Evolutionary conservation across 53 echinoderm and acorn worm species (phyloP).

Genomic region (Holothuria leucospilota): DNA sequence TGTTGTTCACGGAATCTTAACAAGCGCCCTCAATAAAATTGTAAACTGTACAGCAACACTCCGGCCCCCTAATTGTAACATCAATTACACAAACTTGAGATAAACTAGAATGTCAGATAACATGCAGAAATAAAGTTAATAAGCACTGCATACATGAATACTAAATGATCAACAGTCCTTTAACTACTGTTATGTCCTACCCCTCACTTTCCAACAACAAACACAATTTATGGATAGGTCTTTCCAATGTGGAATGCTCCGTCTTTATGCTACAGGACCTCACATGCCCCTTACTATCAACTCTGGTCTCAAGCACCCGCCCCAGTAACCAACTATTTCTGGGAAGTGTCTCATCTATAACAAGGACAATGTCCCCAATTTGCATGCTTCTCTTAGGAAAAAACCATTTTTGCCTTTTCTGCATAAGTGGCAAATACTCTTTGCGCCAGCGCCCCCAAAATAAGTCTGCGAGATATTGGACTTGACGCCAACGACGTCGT

Average conservation of each 20-base stretch:
- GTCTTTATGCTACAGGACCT: no score
- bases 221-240: constrained; percentile 72
- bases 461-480: no score
- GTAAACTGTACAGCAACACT: background rate
- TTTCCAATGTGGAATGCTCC: constrained; percentile 42
- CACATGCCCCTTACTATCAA: constrained; percentile 66
- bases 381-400: constrained; percentile 35
- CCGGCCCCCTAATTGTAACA: constrained; percentile 15
- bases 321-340: constrained; percentile 59
- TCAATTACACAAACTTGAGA: background rate
- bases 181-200: background rate
- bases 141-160: background rate
- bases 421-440: no score
- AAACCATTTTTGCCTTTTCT: no score
- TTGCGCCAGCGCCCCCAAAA: no score
- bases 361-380: constrained; percentile 55
- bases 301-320: constrained; percentile 48
- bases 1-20: no score
- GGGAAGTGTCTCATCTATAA: no score
- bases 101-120: background rate
- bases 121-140: background rate
- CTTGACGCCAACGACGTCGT: constrained; percentile 57
- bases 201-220: constrained; percentile 34
- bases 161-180: background rate
- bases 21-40: no score